Evolutionary conservation across 1,140 invertebrate species (phyloP), one percentile per base, ranked within the genome.

Genomic region (Pseudomyrmex gracilis): DNA sequence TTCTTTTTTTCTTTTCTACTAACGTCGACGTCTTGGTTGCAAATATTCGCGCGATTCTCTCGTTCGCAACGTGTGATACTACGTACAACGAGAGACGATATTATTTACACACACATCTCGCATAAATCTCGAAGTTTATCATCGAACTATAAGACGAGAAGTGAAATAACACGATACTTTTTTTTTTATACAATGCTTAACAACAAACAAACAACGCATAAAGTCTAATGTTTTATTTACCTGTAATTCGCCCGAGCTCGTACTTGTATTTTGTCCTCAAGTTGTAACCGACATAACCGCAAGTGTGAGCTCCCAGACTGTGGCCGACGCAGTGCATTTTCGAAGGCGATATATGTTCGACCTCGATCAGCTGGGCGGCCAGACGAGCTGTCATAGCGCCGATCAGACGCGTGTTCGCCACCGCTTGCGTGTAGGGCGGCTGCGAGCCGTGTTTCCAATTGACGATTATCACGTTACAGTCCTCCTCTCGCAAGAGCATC

Each of bases 341-440:
- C 5, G 66, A 17, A 0, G 92, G 73, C 15, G 70, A 13, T 7
- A 94, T 84, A 58, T 89, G 89, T 2, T 92, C 94, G 49, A 92
- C 82, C 67, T 94, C 86, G n/a, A 95, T 93, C 4, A 95, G 76
- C 73, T 95, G 94, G 3, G 91, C 90, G 2, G 96, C 94, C 15
- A 98, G 93, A 93, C 97, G 95, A 0, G 97, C 97, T 0, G 97
- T 96, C 90, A 98, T 97, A 0, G 96, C 96, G 1, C 97, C 98
- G 10, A 98, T 96, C 1, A 99, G 93, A 70, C 98, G 95, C n/a
- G 98, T 98, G 91, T 99, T 98, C 0, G 97, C 98, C 1, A 98
- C 97, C 0, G 98, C 98, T 93, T 98, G 98, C 0, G 97, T 97
- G 90, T 99, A 99, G 0, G 98, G 98, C 1, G 98, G 98, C 71